A percentile compares a stretch with the other conserved stretches of the same genome.
Conservation (phyloP, 53 echinoderm and acorn worm species). For the Crossaster papposus region DNA sequence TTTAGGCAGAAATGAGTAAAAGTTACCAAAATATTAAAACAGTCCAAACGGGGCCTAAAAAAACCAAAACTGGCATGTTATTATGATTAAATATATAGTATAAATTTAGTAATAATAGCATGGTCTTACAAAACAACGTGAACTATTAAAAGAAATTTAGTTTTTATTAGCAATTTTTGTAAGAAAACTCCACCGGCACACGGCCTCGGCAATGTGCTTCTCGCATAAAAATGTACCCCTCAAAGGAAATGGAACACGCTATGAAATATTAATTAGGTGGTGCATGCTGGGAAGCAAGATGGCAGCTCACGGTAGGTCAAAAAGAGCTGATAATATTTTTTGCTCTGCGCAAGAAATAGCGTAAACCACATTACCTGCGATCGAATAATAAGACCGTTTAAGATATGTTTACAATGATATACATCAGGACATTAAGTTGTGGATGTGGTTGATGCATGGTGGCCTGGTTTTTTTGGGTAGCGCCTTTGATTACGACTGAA, state of each 20-base stretch:
- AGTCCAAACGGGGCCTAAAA: too few species aligned
- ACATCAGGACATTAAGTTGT: background rate
- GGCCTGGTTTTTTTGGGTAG: background rate
- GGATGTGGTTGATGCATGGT: background rate
- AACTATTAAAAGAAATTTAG: too few species aligned
- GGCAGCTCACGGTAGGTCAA: slow-evolving; percentile 54
- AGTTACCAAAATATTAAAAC: too few species aligned
- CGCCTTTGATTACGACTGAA: background rate
- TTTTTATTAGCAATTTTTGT: too few species aligned
- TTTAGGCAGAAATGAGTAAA: too few species aligned
- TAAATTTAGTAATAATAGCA: too few species aligned
- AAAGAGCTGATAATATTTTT: background rate
- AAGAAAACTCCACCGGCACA: too few species aligned
- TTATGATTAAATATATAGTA: too few species aligned
- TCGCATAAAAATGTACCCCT: background rate
- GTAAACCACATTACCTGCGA: background rate
- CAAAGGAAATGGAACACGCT: slow-evolving; percentile 22
- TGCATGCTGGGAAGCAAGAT: slow-evolving; percentile 64
- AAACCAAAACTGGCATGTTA: too few species aligned
- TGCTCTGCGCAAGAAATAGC: background rate
- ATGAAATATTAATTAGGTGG: slow-evolving; percentile 30
- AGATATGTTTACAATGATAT: background rate
- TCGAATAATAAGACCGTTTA: background rate
- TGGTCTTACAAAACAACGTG: too few species aligned
- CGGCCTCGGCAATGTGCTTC: background rate